phyloP scores from a whole-genome alignment of 2,888 invertebrate species.

The Geotrupes spiniger region DNA sequence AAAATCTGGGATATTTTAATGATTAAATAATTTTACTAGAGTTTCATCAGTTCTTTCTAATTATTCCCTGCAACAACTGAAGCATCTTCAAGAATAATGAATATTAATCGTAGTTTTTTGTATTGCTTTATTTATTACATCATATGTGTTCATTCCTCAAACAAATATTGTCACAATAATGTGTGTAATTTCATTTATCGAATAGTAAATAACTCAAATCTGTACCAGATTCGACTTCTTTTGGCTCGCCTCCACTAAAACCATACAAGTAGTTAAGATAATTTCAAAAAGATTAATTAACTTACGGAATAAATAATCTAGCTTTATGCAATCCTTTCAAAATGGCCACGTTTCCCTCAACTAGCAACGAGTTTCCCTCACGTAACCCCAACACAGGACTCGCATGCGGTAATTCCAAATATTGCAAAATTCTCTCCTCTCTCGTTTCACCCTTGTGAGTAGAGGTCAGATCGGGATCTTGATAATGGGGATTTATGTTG shows the following conservation, averaged over 20 bases:
- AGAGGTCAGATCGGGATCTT: constrained; percentile 60
- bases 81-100: too few species aligned
- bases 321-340: constrained; percentile 64
- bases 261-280: constrained; percentile 14
- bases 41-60: too few species aligned
- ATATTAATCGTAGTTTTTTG: too few species aligned
- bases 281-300: constrained; percentile 27
- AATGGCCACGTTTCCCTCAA: constrained; percentile 58
- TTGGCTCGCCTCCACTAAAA: constrained; percentile 56
- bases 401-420: constrained; percentile 58
- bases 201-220: constrained; percentile 60
- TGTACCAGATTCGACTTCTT: constrained; percentile 55
- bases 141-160: too few species aligned
- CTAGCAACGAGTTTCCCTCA: constrained; percentile 66
- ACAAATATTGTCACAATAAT: too few species aligned
- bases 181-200: background rate
- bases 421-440: constrained; percentile 70
- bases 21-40: too few species aligned
- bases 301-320: constrained; percentile 65
- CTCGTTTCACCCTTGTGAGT: constrained; percentile 78
- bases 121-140: too few species aligned
- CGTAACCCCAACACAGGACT: constrained; percentile 67
- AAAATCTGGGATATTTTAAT: too few species aligned
- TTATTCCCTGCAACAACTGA: too few species aligned
- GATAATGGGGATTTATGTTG: constrained; percentile 83